Percentiles rank a stretch among this genome's conserved stretches.
Conservation (phyloP, 2,797 vertebrate species). For the Enoplosus armatus region DNA sequence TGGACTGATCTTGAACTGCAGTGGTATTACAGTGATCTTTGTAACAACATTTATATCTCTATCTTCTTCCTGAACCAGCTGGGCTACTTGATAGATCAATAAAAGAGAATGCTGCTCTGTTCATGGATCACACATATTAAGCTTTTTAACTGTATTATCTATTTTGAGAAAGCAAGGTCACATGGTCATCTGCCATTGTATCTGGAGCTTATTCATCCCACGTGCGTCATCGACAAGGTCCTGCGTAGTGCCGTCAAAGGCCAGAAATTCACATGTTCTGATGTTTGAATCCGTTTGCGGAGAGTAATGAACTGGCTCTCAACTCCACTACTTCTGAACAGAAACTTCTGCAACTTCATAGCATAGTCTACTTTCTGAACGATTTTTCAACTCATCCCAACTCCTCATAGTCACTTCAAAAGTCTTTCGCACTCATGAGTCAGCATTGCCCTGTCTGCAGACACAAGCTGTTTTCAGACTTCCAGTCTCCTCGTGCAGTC, state of each 20-base stretch:
- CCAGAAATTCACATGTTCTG: conserved; percentile 1
- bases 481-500: conserved; percentile 19
- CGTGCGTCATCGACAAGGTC: background rate
- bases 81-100: background rate
- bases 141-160: background rate
- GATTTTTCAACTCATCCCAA: conserved; percentile 25
- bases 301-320: conserved; percentile 17
- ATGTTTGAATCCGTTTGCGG: conserved; percentile 9
- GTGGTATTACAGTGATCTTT: background rate
- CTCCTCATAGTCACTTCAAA: conserved; percentile 26
- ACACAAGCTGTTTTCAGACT: conserved; percentile 58
- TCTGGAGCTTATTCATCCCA: conserved; percentile 1
- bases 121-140: background rate
- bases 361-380: background rate
- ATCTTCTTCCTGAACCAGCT: background rate
- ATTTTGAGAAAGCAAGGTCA: background rate
- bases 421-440: conserved; percentile 52
- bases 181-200: background rate
- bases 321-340: background rate
- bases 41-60: background rate
- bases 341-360: background rate
- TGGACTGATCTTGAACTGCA: background rate
- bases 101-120: background rate
- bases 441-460: conserved; percentile 57
- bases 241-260: background rate